phyloP scores from a whole-genome alignment of 1,140 invertebrate species.

The Tribolium castaneum region DNA sequence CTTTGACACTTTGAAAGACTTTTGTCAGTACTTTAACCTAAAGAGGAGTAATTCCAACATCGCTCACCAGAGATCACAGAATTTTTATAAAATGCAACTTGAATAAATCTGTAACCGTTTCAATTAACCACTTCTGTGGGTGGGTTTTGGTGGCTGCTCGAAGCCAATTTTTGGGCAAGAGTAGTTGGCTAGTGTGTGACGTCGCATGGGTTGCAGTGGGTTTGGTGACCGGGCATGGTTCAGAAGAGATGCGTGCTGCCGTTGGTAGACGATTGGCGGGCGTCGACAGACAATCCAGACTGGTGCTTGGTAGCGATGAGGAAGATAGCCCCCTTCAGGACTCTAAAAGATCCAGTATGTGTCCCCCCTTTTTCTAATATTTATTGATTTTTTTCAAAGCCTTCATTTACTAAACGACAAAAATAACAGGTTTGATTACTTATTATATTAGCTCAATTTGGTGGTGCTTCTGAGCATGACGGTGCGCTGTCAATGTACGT shows the following conservation, averaged over 20 bases:
- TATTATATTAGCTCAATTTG: not conserved
- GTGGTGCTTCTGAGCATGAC: conserved; percentile 20
- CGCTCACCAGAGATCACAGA: too few species aligned
- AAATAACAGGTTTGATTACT: conserved; percentile 1
- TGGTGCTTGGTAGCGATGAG: conserved; percentile 72
- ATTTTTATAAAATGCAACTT: not conserved
- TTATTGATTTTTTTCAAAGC: not conserved
- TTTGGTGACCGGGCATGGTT: conserved; percentile 69
- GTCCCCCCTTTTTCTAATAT: not conserved
- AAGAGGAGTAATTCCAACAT: not conserved
- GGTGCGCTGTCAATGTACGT: not conserved
- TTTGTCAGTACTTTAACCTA: too few species aligned
- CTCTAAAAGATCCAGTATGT: conserved; percentile 83
- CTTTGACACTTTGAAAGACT: not conserved
- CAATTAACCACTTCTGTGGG: not conserved
- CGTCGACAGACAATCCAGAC: conserved; percentile 69
- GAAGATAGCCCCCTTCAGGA: conserved; percentile 80
- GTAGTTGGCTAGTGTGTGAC: conserved; percentile 45
- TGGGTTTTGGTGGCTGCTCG: not conserved
- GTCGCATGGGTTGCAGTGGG: conserved; percentile 63
- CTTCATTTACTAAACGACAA: not conserved
- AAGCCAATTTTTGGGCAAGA: not conserved
- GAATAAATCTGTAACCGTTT: not conserved
- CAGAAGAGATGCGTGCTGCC: conserved; percentile 69
- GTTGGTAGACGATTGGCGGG: conserved; percentile 73